Evolutionary conservation across 2,113 vertebrate genomes (phyloP), one percentile per base, ranked within the genome.

Genomic region (Vulpes lagopus): DNA sequence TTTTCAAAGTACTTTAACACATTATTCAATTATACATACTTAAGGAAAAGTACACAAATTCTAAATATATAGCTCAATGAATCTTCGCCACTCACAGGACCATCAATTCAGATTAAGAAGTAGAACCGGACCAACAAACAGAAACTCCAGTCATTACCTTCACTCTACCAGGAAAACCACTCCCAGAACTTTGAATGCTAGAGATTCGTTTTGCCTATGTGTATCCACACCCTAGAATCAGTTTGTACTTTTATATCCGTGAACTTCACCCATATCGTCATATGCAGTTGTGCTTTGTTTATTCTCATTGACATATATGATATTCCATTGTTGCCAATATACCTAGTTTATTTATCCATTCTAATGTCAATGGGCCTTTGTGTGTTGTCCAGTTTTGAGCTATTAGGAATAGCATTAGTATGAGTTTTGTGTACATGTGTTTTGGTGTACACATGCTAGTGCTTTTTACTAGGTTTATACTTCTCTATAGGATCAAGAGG

Each of bases 21-120:
- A 80, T 88, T 51, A 74, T 74, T n/a, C 93, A 93, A 78, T 10
- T 55, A 51, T 8, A 57, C 6, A 19, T 49, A 64, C 19, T 59
- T 43, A 73, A 0, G 2, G 32, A 32, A 87, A 88, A 86, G 22
- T 25, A 20, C 9, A 67, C 79, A 79, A 1, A 91, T 53, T 89
- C 14, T 74, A 78, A 60, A 11, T n/a, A 8, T 20, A 30, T 3
- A 65, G 10, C 27, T 62, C 51, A 78, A 49, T 80, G 74, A 74
- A 38, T 83, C 74, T 96, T 60, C 4, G 59, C n/a, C 1, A 25
- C 35, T 0, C 0, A 6, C 2, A 5, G 65, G 57, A 73, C 20
- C 23, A 35, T 2, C 32, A 59, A 17, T 62, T 81, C 53, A 64
- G 30, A 79, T 90, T 86, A 57, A 96, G 88, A 94, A 95, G 43